These are phyloP conservation scores for Drosophila rellima DNA, from an alignment of 2,888 invertebrate species.

Conservation along the genomic window DNA sequence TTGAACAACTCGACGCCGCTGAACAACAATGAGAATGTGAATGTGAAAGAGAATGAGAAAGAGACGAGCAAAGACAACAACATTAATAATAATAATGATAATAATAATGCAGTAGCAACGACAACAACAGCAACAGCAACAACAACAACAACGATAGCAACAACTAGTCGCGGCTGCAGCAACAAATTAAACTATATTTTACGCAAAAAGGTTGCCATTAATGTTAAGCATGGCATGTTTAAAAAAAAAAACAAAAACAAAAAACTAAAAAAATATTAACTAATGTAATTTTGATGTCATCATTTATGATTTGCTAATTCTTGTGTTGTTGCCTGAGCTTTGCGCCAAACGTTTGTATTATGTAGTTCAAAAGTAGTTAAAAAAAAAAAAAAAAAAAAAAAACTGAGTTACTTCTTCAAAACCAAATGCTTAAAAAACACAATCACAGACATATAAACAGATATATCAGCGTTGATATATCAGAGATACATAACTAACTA, in stretches of 20 bases:
- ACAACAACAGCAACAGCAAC: conserved; percentile 39
- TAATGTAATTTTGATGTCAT: conserved; percentile 37
- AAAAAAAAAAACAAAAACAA: conserved; percentile 36
- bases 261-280: conserved; percentile 21
- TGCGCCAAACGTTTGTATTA: conserved; percentile 58
- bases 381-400: conserved; percentile 2
- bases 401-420: conserved; percentile 9
- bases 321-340: conserved; percentile 57
- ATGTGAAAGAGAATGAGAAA: conserved; percentile 39
- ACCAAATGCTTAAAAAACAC: conserved; percentile 50
- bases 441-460: conserved; percentile 23
- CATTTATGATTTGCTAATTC: conserved; percentile 50
- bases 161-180: conserved; percentile 60
- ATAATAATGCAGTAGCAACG: conserved; percentile 30
- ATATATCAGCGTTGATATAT: background rate
- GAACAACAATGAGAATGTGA: conserved; percentile 67
- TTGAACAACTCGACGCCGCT: conserved; percentile 61
- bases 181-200: conserved; percentile 77
- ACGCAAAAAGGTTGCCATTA: conserved; percentile 78
- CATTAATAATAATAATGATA: conserved; percentile 52
- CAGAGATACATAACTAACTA: too few relatives aligned
- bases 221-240: conserved; percentile 74
- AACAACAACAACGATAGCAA: conserved; percentile 28
- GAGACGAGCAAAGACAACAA: conserved; percentile 51
- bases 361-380: conserved; percentile 41